A percentile compares a stretch with the other conserved stretches of the same genome.
Conservation (phyloP, 2,113 vertebrate species). For the human (Homo sapiens) region DNA sequence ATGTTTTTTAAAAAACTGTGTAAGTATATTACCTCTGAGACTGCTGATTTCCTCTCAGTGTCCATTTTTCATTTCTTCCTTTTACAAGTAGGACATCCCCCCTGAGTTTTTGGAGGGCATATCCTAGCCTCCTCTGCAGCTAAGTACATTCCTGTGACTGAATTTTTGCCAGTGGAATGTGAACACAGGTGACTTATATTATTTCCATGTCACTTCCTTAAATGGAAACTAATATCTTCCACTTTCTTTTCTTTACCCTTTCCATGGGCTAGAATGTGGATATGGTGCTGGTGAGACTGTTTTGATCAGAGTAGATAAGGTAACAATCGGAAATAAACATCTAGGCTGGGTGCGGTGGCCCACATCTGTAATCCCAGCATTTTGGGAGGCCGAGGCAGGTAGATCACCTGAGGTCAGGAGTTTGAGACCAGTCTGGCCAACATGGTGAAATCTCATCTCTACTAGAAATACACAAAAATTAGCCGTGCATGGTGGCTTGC, state of each 20-base stretch:
- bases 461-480: too few relatives aligned
- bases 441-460: too few relatives aligned
- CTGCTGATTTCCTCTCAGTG: not conserved
- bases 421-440: too few relatives aligned
- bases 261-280: not conserved
- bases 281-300: not conserved
- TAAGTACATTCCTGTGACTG: not conserved
- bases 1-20: not conserved
- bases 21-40: not conserved
- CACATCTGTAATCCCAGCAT: too few relatives aligned
- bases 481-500: too few relatives aligned
- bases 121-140: not conserved
- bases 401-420: too few relatives aligned
- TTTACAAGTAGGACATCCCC: not conserved
- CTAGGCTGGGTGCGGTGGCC: too few relatives aligned
- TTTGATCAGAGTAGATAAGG: not conserved
- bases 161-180: not conserved
- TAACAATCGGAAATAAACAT: not conserved
- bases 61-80: slow-evolving; percentile 3
- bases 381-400: too few relatives aligned
- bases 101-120: not conserved
- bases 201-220: not conserved
- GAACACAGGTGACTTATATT: not conserved
- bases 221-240: not conserved
- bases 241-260: not conserved